phyloP scores from a whole-genome alignment of 2,888 invertebrate species.

The Cactoblastis cactorum region DNA sequence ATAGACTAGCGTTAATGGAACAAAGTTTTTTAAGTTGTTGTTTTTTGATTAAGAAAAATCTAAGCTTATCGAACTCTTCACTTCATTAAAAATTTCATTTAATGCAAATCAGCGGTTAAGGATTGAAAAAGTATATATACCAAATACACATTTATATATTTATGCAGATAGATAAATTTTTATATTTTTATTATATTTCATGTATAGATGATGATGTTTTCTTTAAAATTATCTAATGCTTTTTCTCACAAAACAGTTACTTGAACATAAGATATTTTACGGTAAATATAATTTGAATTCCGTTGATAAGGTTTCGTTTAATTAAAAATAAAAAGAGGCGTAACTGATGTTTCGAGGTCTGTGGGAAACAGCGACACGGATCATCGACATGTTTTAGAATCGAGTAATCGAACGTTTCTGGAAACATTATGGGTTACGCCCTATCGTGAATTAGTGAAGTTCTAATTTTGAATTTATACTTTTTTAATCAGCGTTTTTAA shows the following conservation, averaged over 20 bases:
- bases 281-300: slow-evolving; percentile 20
- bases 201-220: too few species aligned
- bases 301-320: slow-evolving; percentile 23
- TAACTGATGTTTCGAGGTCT: slow-evolving; percentile 20
- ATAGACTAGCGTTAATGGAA: too few species aligned
- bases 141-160: too few species aligned
- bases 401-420: slow-evolving; percentile 14
- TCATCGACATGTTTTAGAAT: slow-evolving; percentile 15
- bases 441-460: slow-evolving; percentile 7
- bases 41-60: too few species aligned
- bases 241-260: background rate
- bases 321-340: slow-evolving; percentile 25
- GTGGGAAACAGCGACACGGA: slow-evolving; percentile 21
- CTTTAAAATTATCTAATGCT: background rate
- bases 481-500: background rate
- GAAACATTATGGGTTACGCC: slow-evolving; percentile 14
- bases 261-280: slow-evolving; percentile 3
- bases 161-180: too few species aligned
- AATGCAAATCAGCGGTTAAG: too few species aligned
- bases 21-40: too few species aligned
- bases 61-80: too few species aligned
- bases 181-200: too few species aligned
- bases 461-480: slow-evolving; percentile 1
- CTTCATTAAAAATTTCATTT: too few species aligned
- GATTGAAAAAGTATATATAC: too few species aligned